phyloP scores from a whole-genome alignment of 2,113 vertebrate genomes.

The Diphyllodes magnificus region DNA sequence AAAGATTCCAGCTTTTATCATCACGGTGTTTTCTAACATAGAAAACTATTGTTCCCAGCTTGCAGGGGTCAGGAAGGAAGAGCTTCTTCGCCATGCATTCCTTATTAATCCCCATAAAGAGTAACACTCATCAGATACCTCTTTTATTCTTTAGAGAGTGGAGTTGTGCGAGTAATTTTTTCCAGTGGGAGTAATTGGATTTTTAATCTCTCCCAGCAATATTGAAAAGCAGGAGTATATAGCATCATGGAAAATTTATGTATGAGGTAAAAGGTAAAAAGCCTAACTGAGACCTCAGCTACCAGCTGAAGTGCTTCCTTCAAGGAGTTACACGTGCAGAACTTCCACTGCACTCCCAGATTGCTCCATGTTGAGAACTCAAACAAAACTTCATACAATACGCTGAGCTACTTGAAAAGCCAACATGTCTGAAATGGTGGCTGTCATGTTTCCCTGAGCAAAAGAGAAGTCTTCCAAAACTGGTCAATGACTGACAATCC shows the following conservation, averaged over 20 bases:
- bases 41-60: not conserved
- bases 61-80: not conserved
- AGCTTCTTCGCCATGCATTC: not conserved
- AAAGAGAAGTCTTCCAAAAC: not conserved
- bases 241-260: not conserved
- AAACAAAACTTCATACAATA: not conserved
- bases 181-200: not conserved
- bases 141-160: not conserved
- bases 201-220: slow-evolving; percentile 9
- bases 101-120: not conserved
- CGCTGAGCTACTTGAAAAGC: not conserved
- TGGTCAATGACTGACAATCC: not conserved
- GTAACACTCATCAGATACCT: not conserved
- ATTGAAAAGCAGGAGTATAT: not conserved
- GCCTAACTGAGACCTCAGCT: not conserved
- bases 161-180: not conserved
- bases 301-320: not conserved
- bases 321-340: not conserved
- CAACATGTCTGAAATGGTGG: not conserved
- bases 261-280: not conserved
- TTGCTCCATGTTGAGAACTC: not conserved
- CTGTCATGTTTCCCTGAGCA: not conserved
- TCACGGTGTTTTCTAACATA: not conserved
- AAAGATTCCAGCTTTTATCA: not conserved
- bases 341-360: not conserved